Conservation (phyloP, 2,888 invertebrate genomes). For the Helicoverpa assulta region DNA sequence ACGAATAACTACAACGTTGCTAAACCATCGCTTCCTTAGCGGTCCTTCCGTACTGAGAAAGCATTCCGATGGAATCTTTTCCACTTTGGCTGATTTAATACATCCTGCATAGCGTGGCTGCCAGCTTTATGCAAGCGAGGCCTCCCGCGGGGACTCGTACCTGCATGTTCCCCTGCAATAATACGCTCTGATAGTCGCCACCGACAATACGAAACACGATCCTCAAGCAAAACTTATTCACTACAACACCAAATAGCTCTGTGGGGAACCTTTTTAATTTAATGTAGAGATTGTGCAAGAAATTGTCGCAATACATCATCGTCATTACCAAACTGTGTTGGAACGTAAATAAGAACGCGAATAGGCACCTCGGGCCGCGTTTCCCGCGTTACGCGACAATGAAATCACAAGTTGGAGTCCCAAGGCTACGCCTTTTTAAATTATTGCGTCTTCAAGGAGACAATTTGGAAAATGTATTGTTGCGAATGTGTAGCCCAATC, state of each 20-base stretch:
- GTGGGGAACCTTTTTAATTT: conserved; percentile 59
- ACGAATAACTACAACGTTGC: conserved; percentile 24
- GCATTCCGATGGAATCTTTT: conserved; percentile 59
- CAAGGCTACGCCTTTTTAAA: conserved; percentile 76
- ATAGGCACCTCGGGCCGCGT: conserved; percentile 64
- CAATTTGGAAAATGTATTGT: conserved; percentile 85
- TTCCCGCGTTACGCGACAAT: conserved; percentile 59
- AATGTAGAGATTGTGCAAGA: conserved; percentile 45
- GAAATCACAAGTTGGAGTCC: conserved; percentile 65
- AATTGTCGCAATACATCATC: conserved; percentile 59
- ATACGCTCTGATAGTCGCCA: conserved; percentile 27
- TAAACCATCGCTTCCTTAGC: conserved; percentile 37
- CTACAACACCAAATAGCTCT: conserved; percentile 34
- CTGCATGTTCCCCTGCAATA: conserved; percentile 26
- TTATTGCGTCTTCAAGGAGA: conserved; percentile 84
- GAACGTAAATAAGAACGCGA: conserved; percentile 60
- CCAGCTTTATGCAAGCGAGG: conserved; percentile 41
- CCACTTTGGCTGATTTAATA: conserved; percentile 58
- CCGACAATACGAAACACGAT: conserved; percentile 32
- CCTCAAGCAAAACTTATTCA: conserved; percentile 38
- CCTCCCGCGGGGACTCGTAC: conserved; percentile 45
- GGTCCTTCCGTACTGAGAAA: conserved; percentile 30
- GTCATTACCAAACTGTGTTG: conserved; percentile 59
- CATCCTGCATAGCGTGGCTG: conserved; percentile 52
- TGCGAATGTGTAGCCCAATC: conserved; percentile 74